Conservation (phyloP, 2,113 vertebrate genomes). For the Chionis minor region DNA sequence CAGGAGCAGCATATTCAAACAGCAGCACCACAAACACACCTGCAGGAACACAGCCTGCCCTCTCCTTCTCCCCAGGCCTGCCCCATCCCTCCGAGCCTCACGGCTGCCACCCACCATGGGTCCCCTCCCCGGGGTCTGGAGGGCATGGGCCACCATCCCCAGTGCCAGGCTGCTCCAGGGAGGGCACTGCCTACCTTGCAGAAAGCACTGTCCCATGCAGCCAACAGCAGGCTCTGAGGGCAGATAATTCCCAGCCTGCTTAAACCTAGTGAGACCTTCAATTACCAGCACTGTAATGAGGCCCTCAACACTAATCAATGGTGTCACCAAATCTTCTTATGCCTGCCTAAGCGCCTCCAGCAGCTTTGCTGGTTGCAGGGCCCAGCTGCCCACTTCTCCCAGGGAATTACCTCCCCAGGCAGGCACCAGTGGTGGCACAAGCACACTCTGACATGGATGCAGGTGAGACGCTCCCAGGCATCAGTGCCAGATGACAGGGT, state of each 20-base stretch:
- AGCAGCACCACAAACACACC: neutral
- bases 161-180: neutral
- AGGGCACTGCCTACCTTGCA: slow-evolving; percentile 49
- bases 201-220: neutral
- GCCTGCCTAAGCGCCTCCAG: slow-evolving; percentile 51
- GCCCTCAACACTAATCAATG: slow-evolving; percentile 35
- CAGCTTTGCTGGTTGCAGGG: slow-evolving; percentile 29
- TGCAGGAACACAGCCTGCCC: neutral
- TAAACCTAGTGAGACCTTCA: slow-evolving; percentile 49
- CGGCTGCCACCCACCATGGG: fast-evolving
- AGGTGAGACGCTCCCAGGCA: neutral
- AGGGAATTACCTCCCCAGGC: slow-evolving; percentile 1
- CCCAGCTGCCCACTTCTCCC: slow-evolving; percentile 51
- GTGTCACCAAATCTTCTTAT: slow-evolving; percentile 63
- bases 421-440: neutral
- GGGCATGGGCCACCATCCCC: neutral
- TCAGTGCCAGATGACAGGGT: neutral
- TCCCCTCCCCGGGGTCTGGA: neutral
- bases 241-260: slow-evolving; percentile 38
- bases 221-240: neutral
- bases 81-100: neutral
- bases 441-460: neutral
- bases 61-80: neutral
- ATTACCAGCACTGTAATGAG: slow-evolving; percentile 18
- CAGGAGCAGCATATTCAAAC: neutral